A percentile compares a stretch with the other conserved stretches of the same genome.
phyloP scores from a whole-genome alignment of 2,797 vertebrate genomes.

The Neomorphus geoffroyi region DNA sequence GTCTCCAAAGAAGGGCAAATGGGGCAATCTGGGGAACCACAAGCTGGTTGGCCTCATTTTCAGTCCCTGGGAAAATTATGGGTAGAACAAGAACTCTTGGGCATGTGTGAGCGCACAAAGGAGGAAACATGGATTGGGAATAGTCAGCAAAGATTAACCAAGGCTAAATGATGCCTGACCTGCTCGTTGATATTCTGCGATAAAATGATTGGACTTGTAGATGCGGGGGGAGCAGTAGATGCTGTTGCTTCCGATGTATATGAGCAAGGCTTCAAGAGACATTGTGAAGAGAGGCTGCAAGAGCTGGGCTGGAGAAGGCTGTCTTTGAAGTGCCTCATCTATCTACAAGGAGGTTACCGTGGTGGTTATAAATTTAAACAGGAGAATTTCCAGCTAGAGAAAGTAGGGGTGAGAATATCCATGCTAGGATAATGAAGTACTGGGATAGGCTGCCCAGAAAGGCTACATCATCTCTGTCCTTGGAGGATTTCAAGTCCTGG shows the following conservation, averaged over 20 bases:
- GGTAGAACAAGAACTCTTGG: not conserved
- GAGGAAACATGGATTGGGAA: not conserved
- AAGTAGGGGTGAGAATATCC: not conserved
- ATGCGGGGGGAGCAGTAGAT: not conserved
- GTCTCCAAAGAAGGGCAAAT: not conserved
- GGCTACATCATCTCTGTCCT: too few relatives aligned
- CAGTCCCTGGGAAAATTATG: not conserved
- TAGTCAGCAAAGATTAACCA: not conserved
- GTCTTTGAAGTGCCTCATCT: fast-evolving
- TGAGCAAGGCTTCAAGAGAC: not conserved
- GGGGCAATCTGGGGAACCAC: not conserved
- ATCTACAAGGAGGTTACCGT: not conserved
- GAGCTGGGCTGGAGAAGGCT: not conserved
- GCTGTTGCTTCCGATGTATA: not conserved
- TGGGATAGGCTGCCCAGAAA: too few relatives aligned
- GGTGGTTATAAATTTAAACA: not conserved
- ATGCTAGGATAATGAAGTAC: not conserved
- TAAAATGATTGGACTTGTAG: not conserved
- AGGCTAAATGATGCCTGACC: not conserved
- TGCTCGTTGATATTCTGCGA: not conserved
- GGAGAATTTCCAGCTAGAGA: not conserved
- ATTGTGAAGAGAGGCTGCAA: not conserved
- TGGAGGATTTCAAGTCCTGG: too few relatives aligned
- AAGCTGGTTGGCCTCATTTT: not conserved
- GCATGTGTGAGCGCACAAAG: fast-evolving